Evolutionary conservation across 2,888 invertebrate species (phyloP).

Genomic region (Diarsia dahlii): DNA sequence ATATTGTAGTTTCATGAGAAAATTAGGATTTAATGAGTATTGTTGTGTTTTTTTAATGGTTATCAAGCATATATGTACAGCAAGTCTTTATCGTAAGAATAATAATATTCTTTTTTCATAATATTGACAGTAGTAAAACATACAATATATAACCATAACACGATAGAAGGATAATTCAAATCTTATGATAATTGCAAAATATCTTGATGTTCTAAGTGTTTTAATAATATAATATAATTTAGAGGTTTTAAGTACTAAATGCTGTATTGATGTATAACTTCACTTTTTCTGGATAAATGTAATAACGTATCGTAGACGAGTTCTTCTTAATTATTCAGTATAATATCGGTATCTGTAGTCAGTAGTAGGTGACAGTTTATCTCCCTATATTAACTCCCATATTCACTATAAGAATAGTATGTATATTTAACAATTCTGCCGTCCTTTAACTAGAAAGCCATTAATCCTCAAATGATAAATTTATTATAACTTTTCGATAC

Average conservation of each 20-base stretch:
- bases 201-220: conserved; percentile 40
- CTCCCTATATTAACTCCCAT: not conserved
- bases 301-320: conserved; percentile 20
- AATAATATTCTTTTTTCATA: not conserved
- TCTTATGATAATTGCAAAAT: conserved; percentile 8
- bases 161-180: conserved; percentile 1
- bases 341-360: no score
- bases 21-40: conserved; percentile 3
- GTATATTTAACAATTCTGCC: conserved; percentile 2
- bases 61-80: conserved; percentile 27
- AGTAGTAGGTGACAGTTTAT: not conserved
- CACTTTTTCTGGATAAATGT: conserved; percentile 24
- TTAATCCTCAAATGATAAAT: no score
- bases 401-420: conserved; percentile 2
- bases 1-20: not conserved
- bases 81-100: not conserved
- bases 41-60: conserved; percentile 33
- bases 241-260: conserved; percentile 27
- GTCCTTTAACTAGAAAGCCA: no score
- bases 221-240: conserved; percentile 15
- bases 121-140: conserved; percentile 17
- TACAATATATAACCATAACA: conserved; percentile 19
- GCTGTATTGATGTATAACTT: conserved; percentile 29
- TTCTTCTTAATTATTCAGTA: conserved; percentile 7
- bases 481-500: no score